Evolutionary conservation across 2,888 invertebrate genomes (phyloP), one percentile per base, ranked within the genome.

Genomic region (Dynastes maya): DNA sequence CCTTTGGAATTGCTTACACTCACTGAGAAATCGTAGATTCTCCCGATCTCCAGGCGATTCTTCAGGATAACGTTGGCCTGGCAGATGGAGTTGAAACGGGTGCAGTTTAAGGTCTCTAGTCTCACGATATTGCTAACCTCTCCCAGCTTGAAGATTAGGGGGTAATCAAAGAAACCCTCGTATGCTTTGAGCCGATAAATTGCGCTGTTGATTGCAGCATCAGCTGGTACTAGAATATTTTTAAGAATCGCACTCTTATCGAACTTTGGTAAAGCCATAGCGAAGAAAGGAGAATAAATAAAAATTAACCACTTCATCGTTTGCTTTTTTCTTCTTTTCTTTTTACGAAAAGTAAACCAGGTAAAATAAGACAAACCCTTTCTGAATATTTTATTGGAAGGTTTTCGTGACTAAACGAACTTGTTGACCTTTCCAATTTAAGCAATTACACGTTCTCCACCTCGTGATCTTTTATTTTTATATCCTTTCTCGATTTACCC

Each of bases 151-250:
- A 97, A 97, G 83, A 92, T 91, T 84, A 97, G 90, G 79, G 97
- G 97, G 89, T 96, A 96, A 89, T 96, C 95, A 88, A 95, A 95
- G 89, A 95, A 95, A 79, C 96, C 94, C 88, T 97, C 97, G 83
- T 95, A 95, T 81, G 96, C 97, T 86, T 96, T 93, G 84, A 97
- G 92, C 85, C 96, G 92, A 90, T 97, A 97, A 89, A 97, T 94
- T 87, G 96, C 94, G 77, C 96, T 94, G 84, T 95, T 95, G 84
- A 95, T 93, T 84, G 94, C 92, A 68, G 95, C 95, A 88, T 96
- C 96, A 71, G 95, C 93, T 77, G 97, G 97, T 79, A 97, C 93
- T 78, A 96, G 90, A 81, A 96, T 94, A 83, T 95, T 91, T 85
- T 94, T 91, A 93, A 97, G 95, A 85, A 94, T 92, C 82, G 96